These are phyloP conservation scores for Aethina tumida DNA, from an alignment of 1,140 invertebrate species.

Conservation along the genomic window DNA sequence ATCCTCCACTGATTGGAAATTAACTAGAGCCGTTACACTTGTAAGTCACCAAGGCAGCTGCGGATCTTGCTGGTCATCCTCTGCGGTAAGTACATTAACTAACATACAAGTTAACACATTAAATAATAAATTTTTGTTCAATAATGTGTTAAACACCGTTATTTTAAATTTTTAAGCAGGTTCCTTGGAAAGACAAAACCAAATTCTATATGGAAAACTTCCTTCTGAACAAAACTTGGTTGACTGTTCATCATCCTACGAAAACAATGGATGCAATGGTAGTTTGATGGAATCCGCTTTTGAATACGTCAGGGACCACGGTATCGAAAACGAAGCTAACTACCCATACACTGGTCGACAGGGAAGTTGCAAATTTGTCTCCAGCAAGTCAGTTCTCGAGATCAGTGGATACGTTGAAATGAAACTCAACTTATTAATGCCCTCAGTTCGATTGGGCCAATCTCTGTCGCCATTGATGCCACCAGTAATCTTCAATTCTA, in stretches of 20 bases:
- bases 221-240: conserved; percentile 95
- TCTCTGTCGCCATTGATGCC: conserved; percentile 87
- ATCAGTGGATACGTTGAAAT: conserved; percentile 44
- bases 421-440: conserved; percentile 57
- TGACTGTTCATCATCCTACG: conserved; percentile 81
- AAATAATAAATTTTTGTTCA: no score
- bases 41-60: conserved; percentile 12
- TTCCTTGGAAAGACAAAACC: conserved; percentile 88
- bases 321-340: conserved; percentile 52
- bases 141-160: no score
- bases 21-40: conserved; percentile 5
- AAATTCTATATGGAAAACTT: conserved; percentile 68
- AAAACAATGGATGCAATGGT: conserved; percentile 52
- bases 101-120: no score
- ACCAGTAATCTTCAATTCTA: conserved; percentile 38
- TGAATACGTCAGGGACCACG: conserved; percentile 55
- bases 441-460: conserved; percentile 73
- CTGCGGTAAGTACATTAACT: conserved; percentile 14
- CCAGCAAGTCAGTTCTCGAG: not conserved
- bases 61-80: conserved; percentile 14
- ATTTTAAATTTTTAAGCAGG: conserved; percentile 74
- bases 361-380: conserved; percentile 10
- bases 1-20: conserved; percentile 13
- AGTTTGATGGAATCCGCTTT: conserved; percentile 51
- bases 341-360: conserved; percentile 47